Base-by-base conservation (phyloP, 1,140 invertebrate species). In the Idris sp. region DNA sequence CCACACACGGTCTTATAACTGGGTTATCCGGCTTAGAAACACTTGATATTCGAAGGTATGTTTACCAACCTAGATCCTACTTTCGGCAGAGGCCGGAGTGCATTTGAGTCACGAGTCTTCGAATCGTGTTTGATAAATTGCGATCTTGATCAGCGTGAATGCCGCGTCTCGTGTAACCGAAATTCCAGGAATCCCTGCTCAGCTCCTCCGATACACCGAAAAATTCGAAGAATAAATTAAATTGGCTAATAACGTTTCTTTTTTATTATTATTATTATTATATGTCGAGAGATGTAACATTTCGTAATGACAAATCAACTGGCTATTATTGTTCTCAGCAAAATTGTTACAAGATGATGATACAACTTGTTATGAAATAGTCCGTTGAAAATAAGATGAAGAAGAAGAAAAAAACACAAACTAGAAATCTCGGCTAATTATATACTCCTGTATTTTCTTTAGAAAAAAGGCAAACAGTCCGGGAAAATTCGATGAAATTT, bases 81-180 rank as follows among this genome's bases (percentile, higher is more conserved):
- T 54, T 53, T 65, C 40, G 36, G 14, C 5, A 16, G 18, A 33
- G 16, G 18, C 10, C 11, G 10, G 14, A 6, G 31, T 44, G 61
- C 61, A 41, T 44, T 53, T 31, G 31, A 65, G 61, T 65, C 61
- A 56, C 61, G 49, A 65, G 40, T 15, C 16, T 36, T 44, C 41
- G 31, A 67, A 40, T 67, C 41, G 15, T 33, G 33, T 62, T 62
- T 62, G 58, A 62, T 62, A 62, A 51, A 62, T 51, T 62, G 46
- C 46, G 36, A 62, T 62, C 58, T 62, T 51, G 58, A 62, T 51
- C 58, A 26, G 13, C 13, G 35, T 31, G 25, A 41, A 31, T 30
- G 31, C 25, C 13, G 35, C 33, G 15, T 38, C 28, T 48, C 11
- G 14, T 14, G 15, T 25, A 10, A 15, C 26, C 16, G 16, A 43